Conservation (phyloP, 2,797 vertebrate species). For the Brachymystax lenok region DNA sequence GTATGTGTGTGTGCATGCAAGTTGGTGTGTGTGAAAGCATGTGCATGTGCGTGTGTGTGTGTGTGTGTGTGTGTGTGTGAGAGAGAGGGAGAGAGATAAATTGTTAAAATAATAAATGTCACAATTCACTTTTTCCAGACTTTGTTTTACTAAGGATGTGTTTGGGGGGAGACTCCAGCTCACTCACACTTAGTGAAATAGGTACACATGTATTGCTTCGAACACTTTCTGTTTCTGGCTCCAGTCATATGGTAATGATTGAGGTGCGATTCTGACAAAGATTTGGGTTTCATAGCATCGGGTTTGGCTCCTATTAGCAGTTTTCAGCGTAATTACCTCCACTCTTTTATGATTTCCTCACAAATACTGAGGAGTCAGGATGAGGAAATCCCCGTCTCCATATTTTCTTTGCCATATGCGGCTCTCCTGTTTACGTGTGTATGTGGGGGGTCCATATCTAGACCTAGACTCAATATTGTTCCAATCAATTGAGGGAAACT, state of each 20-base stretch:
- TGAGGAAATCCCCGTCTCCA: neutral
- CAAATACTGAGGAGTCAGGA: neutral
- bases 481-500: constrained; percentile 3
- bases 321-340: constrained; percentile 41
- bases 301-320: constrained; percentile 13
- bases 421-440: constrained; percentile 41
- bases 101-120: constrained; percentile 7
- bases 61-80: neutral
- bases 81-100: neutral
- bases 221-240: neutral
- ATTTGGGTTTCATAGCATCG: neutral
- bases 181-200: neutral
- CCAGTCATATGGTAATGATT: neutral
- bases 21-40: constrained; percentile 3
- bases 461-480: constrained; percentile 37
- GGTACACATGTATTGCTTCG: constrained; percentile 8
- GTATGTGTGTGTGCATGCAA: constrained; percentile 4
- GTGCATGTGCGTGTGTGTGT: neutral
- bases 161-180: neutral
- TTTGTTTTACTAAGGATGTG: constrained; percentile 14
- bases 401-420: neutral
- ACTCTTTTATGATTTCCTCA: neutral
- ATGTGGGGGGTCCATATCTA: constrained; percentile 44
- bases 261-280: constrained; percentile 3
- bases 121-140: constrained; percentile 4